Base-by-base conservation (phyloP, 1,140 invertebrate genomes). In the Hyles euphorbiae region DNA sequence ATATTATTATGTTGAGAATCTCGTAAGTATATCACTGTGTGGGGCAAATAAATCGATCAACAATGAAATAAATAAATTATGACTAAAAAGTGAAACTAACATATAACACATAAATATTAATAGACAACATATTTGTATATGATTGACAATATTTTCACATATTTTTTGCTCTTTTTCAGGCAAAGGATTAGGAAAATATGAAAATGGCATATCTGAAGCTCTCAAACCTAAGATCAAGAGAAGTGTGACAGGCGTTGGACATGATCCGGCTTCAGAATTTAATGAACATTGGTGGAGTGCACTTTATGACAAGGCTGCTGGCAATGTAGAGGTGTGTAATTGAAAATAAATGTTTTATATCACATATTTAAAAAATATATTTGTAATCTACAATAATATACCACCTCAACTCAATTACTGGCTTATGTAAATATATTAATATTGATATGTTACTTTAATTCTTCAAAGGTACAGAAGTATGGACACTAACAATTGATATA, bases 241-340 rank as follows among this genome's bases (percentile, higher is more conserved):
- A 60, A 94, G 96, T 78, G 93, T 90, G 22, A 76, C 91, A 12
- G 96, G 96, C n/a, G 75, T 97, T 50, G 96, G 96, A 0, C 93
- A 94, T 74, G 92, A 95, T 79, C 82, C 90, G 11, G 91, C 90
- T 2, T 89, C 93, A 32, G 93, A 94, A 63, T 95, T 94, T 70
- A 94, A 93, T 22, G 92, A 94, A 56, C 92, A 95, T 53, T 97
- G 96, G 96, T 96, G 96, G 95, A 93, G 94, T 70, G 90, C 91
- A 51, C 86, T 94, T 7, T 96, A 93, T 65, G 93, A 96, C 72
- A 93, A 94, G 66, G 94, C 95, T 40, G 90, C 93, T 7, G 90
- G 86, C 46, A 96, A 93, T 80, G 91, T 96, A 10, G 76, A 90
- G 72, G 88, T 90, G 56, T 53, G 53, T 58, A 46, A 11, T 48